Evolutionary conservation across 1,140 invertebrate genomes (phyloP).

Genomic region (Matsumurasca onukii): DNA sequence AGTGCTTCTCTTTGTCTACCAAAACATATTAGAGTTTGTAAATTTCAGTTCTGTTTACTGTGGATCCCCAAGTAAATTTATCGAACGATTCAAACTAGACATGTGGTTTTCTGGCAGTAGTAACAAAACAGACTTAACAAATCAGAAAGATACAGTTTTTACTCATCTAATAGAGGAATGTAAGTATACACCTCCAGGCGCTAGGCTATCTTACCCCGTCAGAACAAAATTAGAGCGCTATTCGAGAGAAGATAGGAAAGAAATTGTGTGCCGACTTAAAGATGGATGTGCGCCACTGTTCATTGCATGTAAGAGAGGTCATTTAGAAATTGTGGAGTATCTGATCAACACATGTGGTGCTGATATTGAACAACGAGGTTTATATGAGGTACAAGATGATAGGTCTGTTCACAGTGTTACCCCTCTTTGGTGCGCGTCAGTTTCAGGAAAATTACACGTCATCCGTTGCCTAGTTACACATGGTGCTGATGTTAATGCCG

Average conservation of each 20-base stretch:
- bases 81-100: conserved; percentile 10
- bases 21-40: not conserved
- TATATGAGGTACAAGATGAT: conserved; percentile 70
- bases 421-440: conserved; percentile 91
- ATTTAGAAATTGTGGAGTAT: conserved; percentile 87
- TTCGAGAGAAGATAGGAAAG: conserved; percentile 56
- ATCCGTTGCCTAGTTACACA: conserved; percentile 75
- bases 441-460: conserved; percentile 78
- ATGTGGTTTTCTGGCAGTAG: conserved; percentile 23
- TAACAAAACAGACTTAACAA: conserved; percentile 46
- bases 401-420: conserved; percentile 79
- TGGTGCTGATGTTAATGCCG: conserved; percentile 80
- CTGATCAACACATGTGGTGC: conserved; percentile 78
- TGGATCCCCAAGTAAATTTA: conserved; percentile 9
- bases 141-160: conserved; percentile 61
- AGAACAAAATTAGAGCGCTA: conserved; percentile 64
- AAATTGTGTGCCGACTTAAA: conserved; percentile 62
- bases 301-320: conserved; percentile 79
- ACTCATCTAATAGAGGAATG: conserved; percentile 68
- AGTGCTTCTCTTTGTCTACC: not conserved
- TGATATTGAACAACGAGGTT: conserved; percentile 81
- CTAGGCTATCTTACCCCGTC: conserved; percentile 62
- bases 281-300: conserved; percentile 87
- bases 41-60: conserved; percentile 15
- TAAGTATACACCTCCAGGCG: conserved; percentile 65